A percentile compares a stretch with the other conserved stretches of the same genome.
Evolutionary conservation across 2,113 vertebrate species (phyloP).

Genomic region (Pluvialis apricaria): DNA sequence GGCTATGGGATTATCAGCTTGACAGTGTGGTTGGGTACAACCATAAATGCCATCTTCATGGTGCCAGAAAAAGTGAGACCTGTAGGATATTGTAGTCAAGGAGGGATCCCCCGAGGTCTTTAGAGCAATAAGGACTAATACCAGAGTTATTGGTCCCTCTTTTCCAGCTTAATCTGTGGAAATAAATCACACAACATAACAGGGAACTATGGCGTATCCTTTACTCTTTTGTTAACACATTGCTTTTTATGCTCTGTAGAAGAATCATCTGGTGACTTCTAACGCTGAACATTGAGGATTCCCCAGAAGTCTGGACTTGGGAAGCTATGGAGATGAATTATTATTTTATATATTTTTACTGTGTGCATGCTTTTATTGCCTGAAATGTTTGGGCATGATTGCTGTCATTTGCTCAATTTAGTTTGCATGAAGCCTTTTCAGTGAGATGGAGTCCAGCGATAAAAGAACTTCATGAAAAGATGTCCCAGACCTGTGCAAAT

Average conservation of each 20-base stretch:
- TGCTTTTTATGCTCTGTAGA: background rate
- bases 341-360: background rate
- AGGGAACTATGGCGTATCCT: background rate
- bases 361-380: background rate
- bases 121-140: background rate
- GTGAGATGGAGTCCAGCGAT: background rate
- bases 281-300: background rate
- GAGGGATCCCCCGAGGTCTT: background rate
- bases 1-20: background rate
- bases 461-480: background rate
- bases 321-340: background rate
- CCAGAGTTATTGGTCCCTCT: background rate
- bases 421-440: background rate
- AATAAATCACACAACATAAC: background rate
- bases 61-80: background rate
- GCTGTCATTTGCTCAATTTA: background rate
- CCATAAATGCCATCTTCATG: background rate
- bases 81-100: background rate
- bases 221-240: background rate
- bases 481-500: background rate
- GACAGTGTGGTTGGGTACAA: background rate
- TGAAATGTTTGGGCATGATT: background rate
- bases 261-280: background rate
- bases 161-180: background rate
- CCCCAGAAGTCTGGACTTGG: background rate